These are phyloP conservation scores for Heteronetta atricapilla DNA, from an alignment of 2,113 vertebrate genomes.

Conservation along the genomic window DNA sequence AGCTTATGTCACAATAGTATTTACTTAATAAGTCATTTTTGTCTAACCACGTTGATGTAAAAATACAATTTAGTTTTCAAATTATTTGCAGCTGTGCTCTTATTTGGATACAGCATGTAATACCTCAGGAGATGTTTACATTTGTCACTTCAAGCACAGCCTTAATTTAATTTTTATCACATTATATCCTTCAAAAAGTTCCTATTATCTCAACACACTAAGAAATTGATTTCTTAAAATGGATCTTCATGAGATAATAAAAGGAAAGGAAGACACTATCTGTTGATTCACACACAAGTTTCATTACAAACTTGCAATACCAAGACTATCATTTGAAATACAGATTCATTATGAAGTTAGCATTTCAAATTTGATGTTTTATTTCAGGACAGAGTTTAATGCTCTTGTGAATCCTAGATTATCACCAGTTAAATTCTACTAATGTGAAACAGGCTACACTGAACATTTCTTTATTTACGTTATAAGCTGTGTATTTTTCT, in stretches of 20 bases:
- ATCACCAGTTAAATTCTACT: background rate
- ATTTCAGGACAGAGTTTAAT: background rate
- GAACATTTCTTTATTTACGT: background rate
- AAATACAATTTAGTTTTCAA: slow-evolving; percentile 73
- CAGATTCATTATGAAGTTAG: background rate
- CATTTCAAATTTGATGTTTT: background rate
- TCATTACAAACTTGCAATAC: background rate
- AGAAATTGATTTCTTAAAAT: slow-evolving; percentile 17
- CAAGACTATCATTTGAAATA: background rate
- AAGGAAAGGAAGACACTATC: background rate
- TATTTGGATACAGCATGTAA: slow-evolving; percentile 43
- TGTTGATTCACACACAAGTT: background rate
- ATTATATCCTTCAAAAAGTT: slow-evolving; percentile 5
- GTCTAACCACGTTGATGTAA: slow-evolving; percentile 65
- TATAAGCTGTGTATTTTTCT: background rate
- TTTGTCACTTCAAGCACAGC: slow-evolving; percentile 19
- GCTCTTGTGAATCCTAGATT: background rate
- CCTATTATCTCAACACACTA: background rate
- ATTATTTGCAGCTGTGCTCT: slow-evolving; percentile 69
- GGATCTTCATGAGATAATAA: background rate
- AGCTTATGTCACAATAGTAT: slow-evolving; percentile 78
- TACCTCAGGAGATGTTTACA: slow-evolving; percentile 51
- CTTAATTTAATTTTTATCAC: slow-evolving; percentile 59
- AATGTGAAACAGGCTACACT: background rate
- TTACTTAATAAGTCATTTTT: slow-evolving; percentile 76